Conservation (phyloP, 2,888 invertebrate genomes). For the Entomobrya multifasciata region DNA sequence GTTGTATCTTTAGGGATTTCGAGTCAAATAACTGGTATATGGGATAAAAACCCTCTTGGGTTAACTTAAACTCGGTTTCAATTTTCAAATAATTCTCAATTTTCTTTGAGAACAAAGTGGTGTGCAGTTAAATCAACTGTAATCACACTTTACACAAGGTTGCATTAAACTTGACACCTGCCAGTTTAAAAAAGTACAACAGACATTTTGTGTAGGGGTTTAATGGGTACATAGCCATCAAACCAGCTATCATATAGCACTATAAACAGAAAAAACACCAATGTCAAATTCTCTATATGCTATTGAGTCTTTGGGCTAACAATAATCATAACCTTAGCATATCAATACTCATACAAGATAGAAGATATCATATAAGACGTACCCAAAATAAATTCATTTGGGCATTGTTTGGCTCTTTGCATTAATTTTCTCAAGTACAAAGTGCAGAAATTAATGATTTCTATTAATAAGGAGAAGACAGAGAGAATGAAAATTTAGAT, state of each 20-base stretch:
- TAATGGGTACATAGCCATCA: not conserved
- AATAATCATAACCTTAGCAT: not conserved
- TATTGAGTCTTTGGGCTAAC: too few relatives aligned
- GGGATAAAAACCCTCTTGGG: not conserved
- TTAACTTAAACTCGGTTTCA: not conserved
- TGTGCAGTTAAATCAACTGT: conserved; percentile 17
- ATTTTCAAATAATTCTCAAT: conserved; percentile 13
- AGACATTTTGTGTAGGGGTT: conserved; percentile 1
- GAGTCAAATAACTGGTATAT: not conserved
- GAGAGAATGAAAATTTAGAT: not conserved
- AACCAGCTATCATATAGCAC: not conserved
- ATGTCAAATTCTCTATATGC: conserved; percentile 14
- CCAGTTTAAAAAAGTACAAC: conserved; percentile 12
- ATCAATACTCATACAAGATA: not conserved
- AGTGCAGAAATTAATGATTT: not conserved
- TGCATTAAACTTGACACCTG: conserved; percentile 47
- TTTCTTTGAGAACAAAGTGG: not conserved
- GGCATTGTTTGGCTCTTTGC: not conserved
- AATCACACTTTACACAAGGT: conserved; percentile 14
- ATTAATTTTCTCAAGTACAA: not conserved
- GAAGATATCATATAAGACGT: too few relatives aligned
- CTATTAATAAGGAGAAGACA: not conserved
- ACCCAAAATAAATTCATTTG: not conserved
- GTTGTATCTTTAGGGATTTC: too few relatives aligned
- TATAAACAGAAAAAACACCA: conserved; percentile 7